Evolutionary conservation across 2,888 invertebrate species (phyloP).

Genomic region (Sabatieria punctata): DNA sequence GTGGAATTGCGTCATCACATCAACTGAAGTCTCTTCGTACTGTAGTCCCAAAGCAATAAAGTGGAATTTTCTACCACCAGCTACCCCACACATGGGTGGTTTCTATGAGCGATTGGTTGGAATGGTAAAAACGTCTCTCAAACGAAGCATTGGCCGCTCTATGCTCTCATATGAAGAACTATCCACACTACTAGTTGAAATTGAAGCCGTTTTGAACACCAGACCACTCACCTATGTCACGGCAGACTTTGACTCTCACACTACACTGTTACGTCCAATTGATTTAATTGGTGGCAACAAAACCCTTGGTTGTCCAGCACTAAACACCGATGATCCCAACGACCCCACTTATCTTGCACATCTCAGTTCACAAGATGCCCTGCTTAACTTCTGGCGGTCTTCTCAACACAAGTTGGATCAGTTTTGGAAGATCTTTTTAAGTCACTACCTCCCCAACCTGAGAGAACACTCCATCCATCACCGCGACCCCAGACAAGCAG

Average conservation of each 20-base stretch:
- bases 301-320: not conserved
- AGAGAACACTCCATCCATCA: conserved; percentile 1
- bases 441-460: conserved; percentile 1
- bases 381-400: not conserved
- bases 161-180: conserved; percentile 32
- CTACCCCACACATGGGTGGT: conserved; percentile 36
- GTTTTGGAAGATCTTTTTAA: not conserved
- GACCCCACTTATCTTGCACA: not conserved
- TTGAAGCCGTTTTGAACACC: conserved; percentile 24
- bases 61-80: conserved; percentile 32
- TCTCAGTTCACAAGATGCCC: not conserved
- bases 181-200: conserved; percentile 24
- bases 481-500: not conserved
- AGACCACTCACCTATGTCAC: conserved; percentile 27
- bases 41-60: conserved; percentile 12
- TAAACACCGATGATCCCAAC: not conserved
- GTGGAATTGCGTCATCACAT: conserved; percentile 3
- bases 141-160: conserved; percentile 27
- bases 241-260: conserved; percentile 15
- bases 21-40: not conserved
- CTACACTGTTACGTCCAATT: conserved; percentile 2
- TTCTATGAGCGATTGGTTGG: conserved; percentile 34
- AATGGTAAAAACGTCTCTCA: conserved; percentile 29
- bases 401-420: not conserved
- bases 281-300: not conserved